Base-by-base conservation (phyloP, 2,113 vertebrate genomes). In the Clinocottus analis region DNA sequence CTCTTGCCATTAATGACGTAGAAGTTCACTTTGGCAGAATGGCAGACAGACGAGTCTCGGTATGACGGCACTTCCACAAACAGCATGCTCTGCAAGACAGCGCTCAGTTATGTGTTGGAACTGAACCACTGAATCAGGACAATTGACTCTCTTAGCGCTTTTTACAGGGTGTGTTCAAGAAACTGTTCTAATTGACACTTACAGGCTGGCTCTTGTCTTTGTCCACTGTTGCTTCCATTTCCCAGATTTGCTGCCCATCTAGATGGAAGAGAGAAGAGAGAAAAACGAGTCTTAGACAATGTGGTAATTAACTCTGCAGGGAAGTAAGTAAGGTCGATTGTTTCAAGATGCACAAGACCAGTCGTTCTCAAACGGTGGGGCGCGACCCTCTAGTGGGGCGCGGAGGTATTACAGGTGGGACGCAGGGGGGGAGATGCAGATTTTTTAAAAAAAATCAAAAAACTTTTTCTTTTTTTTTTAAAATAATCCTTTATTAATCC, bases 231-330 rank as follows among this genome's bases (percentile, higher is more conserved):
- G 98, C 98, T 82, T 98, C 98, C 95, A 96, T 95, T 90, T 99
- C 98, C 98, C 98, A 99, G 80, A 98, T 95, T 75, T 99, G 98
- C 90, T 99, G 97, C 25, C 98, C 98, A 89, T 99, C 98, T 99
- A 86, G 39, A 92, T 93, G 73, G 31, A 85, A 83, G 14, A 55
- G 23, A 51, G 14, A 80, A 72, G 47, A 66, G 3, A 3, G 10
- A 58, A 67, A 68, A 61, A 3, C 14, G 4, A 33, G 63, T 7
- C 25, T 56, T 37, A 12, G 68, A 77, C 65, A 55, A 35, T 12
- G 77, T 43, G 39, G 68, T 56, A 3, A 60, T 62, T 23, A 75
- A 31, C 74, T 63, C 14, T 4, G 72, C 39, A 35, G 65, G 27
- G 17, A 49, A 16, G 41, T 65, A 7, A 56, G n/a, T 31, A 10